Conservation (phyloP, 2,113 vertebrate species). For the Gavialis gangeticus region DNA sequence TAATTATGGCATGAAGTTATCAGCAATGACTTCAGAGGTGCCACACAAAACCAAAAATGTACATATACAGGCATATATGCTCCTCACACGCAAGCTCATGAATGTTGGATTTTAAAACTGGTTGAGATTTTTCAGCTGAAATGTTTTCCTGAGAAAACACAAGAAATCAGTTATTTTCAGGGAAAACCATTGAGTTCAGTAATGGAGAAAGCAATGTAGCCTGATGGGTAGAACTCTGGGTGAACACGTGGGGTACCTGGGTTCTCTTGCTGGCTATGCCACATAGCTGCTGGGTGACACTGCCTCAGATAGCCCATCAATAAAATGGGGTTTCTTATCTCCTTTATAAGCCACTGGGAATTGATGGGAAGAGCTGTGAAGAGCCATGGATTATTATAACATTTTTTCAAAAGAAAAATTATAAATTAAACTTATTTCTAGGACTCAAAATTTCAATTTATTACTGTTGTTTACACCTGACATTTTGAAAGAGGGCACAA, state of each 20-base stretch:
- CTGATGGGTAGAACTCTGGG: background rate
- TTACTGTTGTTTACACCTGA: background rate
- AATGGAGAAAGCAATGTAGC: background rate
- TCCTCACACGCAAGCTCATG: background rate
- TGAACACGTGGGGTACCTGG: background rate
- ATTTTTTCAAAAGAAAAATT: background rate
- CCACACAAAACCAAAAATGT: background rate
- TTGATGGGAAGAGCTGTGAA: background rate
- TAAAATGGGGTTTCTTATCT: background rate
- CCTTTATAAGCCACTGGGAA: too few relatives aligned
- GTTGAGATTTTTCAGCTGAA: background rate
- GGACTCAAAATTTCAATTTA: too few relatives aligned
- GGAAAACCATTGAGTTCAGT: accelerated
- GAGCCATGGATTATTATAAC: background rate
- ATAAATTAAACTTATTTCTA: background rate
- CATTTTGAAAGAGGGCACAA: background rate
- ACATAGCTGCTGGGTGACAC: background rate
- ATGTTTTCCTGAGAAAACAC: background rate
- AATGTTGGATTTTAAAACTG: background rate
- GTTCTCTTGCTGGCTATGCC: background rate
- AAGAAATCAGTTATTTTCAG: background rate
- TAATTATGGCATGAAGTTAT: background rate
- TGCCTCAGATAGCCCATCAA: background rate
- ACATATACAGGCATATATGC: background rate
- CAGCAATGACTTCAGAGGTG: background rate